Percentiles rank a stretch among this genome's conserved stretches.
phyloP scores from a whole-genome alignment of 2,797 vertebrate species.

The Parambassis ranga region DNA sequence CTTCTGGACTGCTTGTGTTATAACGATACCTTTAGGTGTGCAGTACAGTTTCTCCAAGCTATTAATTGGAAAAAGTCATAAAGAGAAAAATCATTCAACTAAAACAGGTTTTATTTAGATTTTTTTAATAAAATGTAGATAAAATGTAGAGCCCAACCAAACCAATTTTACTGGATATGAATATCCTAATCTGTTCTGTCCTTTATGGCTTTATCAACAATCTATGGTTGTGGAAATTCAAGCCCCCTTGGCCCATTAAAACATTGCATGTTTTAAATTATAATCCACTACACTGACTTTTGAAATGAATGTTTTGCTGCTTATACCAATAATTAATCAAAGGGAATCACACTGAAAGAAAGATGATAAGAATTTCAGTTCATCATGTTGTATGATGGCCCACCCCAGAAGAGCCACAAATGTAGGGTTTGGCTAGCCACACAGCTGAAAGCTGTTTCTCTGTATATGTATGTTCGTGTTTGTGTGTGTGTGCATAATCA shows the following conservation, averaged over 20 bases:
- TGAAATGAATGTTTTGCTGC: constrained; percentile 20
- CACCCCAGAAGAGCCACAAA: constrained; percentile 32
- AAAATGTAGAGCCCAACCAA: too few relatives aligned
- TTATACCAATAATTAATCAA: constrained; percentile 23
- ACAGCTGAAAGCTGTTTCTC: constrained; percentile 40
- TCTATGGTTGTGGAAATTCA: neutral
- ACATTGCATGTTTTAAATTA: too few relatives aligned
- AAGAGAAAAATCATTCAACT: neutral
- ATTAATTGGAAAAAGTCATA: too few relatives aligned
- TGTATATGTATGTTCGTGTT: constrained; percentile 6
- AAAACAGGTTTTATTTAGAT: neutral
- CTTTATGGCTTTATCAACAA: neutral
- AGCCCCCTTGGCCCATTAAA: neutral
- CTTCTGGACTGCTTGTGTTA: constrained; percentile 35
- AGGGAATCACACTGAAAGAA: too few relatives aligned
- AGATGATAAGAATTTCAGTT: too few relatives aligned
- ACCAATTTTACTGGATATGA: too few relatives aligned
- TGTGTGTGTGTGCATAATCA: constrained; percentile 37
- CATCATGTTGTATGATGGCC: constrained; percentile 12
- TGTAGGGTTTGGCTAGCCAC: constrained; percentile 12
- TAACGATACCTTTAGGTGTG: constrained; percentile 59
- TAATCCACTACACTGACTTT: neutral
- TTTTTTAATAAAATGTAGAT: neutral
- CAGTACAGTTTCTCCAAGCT: neutral
- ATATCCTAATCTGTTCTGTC: too few relatives aligned